Evolutionary conservation across 2,888 invertebrate genomes (phyloP).

Genomic region (Nephrotoma flavescens): DNA sequence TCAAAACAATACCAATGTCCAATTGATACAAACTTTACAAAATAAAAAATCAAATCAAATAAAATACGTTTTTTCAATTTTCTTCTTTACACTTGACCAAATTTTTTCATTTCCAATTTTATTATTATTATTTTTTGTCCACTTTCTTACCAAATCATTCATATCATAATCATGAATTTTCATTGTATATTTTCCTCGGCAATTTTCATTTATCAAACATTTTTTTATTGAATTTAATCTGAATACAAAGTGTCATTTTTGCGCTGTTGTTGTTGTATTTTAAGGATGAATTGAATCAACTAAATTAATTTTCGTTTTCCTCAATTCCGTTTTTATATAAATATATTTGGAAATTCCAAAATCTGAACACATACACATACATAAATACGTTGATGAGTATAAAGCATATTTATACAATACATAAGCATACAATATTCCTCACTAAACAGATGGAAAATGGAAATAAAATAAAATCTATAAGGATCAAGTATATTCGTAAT

Average conservation of each 20-base stretch:
- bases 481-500: background rate
- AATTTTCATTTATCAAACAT: background rate
- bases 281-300: background rate
- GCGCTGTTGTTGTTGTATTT: background rate
- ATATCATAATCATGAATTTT: background rate
- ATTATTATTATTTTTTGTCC: background rate
- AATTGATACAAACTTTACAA: background rate
- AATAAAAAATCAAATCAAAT: background rate
- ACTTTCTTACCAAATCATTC: background rate
- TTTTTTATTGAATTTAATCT: background rate
- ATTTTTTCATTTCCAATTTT: background rate
- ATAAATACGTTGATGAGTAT: background rate
- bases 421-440: background rate
- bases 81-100: background rate
- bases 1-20: background rate
- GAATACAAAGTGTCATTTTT: background rate
- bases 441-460: background rate
- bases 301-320: background rate
- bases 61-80: background rate
- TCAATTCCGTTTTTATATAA: background rate
- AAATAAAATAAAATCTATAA: background rate
- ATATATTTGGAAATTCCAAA: background rate
- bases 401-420: background rate
- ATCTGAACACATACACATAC: background rate
- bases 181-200: background rate